phyloP scores from a whole-genome alignment of 1,140 invertebrate species.

The Sycophila sp. region DNA sequence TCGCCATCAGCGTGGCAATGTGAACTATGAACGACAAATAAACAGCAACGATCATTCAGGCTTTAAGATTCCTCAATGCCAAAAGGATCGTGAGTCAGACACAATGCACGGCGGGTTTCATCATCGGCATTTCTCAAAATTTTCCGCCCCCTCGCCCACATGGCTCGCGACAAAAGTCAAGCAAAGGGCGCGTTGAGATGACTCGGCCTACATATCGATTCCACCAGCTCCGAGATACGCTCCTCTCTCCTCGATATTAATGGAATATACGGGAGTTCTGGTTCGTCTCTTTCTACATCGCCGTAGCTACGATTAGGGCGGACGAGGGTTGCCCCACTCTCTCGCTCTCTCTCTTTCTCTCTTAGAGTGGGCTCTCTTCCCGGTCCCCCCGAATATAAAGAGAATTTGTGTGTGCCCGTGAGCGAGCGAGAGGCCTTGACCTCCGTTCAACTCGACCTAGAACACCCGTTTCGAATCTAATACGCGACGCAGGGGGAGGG shows the following conservation, averaged over 20 bases:
- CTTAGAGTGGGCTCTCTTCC: no score
- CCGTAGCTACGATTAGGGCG: no score
- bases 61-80: no score
- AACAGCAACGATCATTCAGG: no score
- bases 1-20: no score
- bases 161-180: not conserved
- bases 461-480: constrained; percentile 53
- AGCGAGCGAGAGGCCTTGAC: constrained; percentile 58
- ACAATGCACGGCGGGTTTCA: no score
- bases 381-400: no score
- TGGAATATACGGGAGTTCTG: not conserved
- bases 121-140: constrained; percentile 39
- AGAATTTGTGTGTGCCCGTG: not conserved
- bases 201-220: constrained; percentile 27
- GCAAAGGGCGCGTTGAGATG: not conserved
- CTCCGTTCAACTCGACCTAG: constrained; percentile 59
- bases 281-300: not conserved
- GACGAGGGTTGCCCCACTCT: not conserved
- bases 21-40: no score
- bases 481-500: constrained; percentile 23
- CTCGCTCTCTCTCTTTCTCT: not conserved
- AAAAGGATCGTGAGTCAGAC: no score
- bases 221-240: not conserved
- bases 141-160: constrained; percentile 15
- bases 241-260: not conserved